Conservation (phyloP, 1,140 invertebrate species). For the Heliconius himera region DNA sequence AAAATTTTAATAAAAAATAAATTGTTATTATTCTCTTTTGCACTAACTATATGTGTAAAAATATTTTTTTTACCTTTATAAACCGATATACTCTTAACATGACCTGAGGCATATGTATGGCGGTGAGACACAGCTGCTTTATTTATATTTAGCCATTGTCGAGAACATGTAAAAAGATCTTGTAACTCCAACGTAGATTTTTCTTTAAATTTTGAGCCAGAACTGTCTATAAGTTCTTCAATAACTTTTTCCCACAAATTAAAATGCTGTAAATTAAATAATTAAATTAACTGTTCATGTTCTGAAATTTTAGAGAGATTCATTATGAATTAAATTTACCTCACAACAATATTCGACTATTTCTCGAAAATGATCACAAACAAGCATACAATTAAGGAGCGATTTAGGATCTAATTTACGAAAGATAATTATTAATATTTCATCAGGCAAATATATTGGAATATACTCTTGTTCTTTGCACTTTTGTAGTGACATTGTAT, state of each 20-base stretch:
- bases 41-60: not conserved
- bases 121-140: slow-evolving; percentile 23
- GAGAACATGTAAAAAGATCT: slow-evolving; percentile 41
- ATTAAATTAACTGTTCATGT: not conserved
- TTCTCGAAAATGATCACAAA: slow-evolving; percentile 49
- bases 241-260: slow-evolving; percentile 43
- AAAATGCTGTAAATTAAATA: slow-evolving; percentile 30
- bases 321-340: slow-evolving; percentile 27
- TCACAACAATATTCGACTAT: slow-evolving; percentile 46
- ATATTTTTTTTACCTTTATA: slow-evolving; percentile 43
- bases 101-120: slow-evolving; percentile 34
- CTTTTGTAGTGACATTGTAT: slow-evolving; percentile 15
- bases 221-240: slow-evolving; percentile 36
- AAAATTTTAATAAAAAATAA: not conserved
- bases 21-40: not conserved
- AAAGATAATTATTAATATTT: slow-evolving; percentile 54
- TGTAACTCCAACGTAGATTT: slow-evolving; percentile 38
- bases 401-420: slow-evolving; percentile 46
- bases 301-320: not conserved
- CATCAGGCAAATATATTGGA: slow-evolving; percentile 38
- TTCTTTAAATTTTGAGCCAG: slow-evolving; percentile 38
- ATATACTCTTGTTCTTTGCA: not conserved
- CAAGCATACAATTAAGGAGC: slow-evolving; percentile 46
- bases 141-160: slow-evolving; percentile 44
- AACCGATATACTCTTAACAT: slow-evolving; percentile 44